Evolutionary conservation across 2,888 invertebrate genomes (phyloP).

Genomic region (Ochropacha duplaris): DNA sequence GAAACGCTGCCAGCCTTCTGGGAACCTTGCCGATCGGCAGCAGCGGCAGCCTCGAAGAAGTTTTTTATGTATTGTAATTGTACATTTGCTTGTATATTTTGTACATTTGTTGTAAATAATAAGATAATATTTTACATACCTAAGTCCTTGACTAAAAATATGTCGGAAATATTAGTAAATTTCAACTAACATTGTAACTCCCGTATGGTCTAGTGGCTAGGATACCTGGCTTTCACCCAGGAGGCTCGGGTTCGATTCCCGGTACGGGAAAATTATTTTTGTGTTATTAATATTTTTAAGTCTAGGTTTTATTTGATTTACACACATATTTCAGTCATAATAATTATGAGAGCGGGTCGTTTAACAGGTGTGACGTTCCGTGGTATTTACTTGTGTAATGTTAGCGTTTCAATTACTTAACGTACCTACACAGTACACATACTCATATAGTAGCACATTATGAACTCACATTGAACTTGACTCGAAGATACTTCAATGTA

Average conservation of each 20-base stretch:
- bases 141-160: too few species aligned
- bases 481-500: background rate
- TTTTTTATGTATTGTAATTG: too few species aligned
- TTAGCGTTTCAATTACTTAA: background rate
- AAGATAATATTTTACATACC: too few species aligned
- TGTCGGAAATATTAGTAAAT: conserved; percentile 9
- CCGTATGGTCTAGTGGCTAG: conserved; percentile 88
- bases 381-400: background rate
- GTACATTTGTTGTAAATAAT: too few species aligned
- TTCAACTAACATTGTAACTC: conserved; percentile 31
- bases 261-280: conserved; percentile 82
- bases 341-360: background rate
- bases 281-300: conserved; percentile 30
- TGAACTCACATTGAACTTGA: background rate
- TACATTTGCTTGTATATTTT: too few species aligned
- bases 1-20: too few species aligned
- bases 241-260: conserved; percentile 90
- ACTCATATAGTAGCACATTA: too few species aligned
- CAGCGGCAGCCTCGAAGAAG: too few species aligned
- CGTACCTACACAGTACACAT: background rate
- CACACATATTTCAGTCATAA: background rate
- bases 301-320: conserved; percentile 8
- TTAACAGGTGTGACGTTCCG: background rate
- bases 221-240: conserved; percentile 89
- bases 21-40: too few species aligned